A percentile compares a stretch with the other conserved stretches of the same genome.
Conservation (phyloP, 2,888 invertebrate genomes). For the Geotrupes spiniger region DNA sequence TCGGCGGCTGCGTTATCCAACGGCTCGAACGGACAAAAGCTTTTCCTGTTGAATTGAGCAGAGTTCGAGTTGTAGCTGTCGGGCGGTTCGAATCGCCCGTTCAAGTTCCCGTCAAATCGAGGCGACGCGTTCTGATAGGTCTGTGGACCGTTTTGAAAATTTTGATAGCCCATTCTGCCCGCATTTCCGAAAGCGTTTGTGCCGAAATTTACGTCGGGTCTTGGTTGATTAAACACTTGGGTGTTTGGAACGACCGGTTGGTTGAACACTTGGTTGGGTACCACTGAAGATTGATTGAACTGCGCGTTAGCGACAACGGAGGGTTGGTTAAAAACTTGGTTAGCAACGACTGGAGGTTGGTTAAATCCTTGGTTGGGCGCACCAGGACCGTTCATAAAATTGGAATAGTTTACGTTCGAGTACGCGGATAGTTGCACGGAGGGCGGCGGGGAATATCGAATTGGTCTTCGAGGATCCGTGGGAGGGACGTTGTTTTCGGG, state of each 20-base stretch:
- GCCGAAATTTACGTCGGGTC: slow-evolving; percentile 4
- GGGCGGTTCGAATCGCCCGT: slow-evolving; percentile 2
- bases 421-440: neutral
- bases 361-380: too few species aligned
- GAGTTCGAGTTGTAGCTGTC: neutral
- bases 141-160: neutral
- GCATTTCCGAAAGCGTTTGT: neutral
- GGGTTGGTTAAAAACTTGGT: too few species aligned
- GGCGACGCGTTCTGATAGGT: neutral
- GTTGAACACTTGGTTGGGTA: neutral
- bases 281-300: neutral
- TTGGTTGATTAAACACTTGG: neutral
- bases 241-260: neutral
- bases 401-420: too few species aligned
- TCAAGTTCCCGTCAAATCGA: neutral
- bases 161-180: neutral
- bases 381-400: too few species aligned
- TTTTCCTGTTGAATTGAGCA: slow-evolving; percentile 8
- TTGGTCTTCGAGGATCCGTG: neutral
- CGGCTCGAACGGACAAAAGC: slow-evolving; percentile 20
- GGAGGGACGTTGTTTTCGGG: neutral
- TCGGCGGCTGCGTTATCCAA: slow-evolving; percentile 8
- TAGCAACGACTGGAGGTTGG: too few species aligned
- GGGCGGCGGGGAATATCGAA: neutral
- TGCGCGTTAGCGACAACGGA: neutral